These are phyloP conservation scores for Caradrina clavipalpis DNA, from an alignment of 2,888 invertebrate species.

Conservation along the genomic window DNA sequence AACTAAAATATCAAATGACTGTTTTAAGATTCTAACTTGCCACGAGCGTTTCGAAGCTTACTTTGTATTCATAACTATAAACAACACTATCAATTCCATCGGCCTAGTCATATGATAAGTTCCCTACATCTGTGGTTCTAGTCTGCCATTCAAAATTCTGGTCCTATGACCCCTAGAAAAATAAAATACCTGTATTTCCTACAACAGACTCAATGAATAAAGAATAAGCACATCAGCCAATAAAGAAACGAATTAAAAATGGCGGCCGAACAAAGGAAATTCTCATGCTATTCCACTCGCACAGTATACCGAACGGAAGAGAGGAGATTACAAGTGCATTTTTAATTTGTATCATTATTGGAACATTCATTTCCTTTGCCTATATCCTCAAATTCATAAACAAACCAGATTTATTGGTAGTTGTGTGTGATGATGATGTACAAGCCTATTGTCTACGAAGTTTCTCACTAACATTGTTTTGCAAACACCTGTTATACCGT, in stretches of 20 bases:
- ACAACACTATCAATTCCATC: background rate
- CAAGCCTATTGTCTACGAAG: constrained; percentile 35
- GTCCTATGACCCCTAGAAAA: background rate
- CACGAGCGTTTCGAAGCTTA: constrained; percentile 19
- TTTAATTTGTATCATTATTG: no score
- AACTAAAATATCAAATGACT: background rate
- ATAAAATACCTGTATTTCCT: background rate
- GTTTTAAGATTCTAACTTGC: background rate
- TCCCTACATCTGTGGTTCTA: background rate
- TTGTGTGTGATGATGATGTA: constrained; percentile 12
- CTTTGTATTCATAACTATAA: background rate
- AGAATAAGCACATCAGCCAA: background rate
- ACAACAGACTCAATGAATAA: background rate
- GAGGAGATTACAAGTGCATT: background rate
- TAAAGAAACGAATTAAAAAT: background rate
- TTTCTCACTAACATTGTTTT: constrained; percentile 62
- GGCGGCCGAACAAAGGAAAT: no score
- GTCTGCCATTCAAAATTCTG: background rate
- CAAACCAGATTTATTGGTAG: constrained; percentile 8
- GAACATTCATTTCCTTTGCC: background rate
- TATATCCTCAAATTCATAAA: constrained; percentile 16
- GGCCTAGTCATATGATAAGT: background rate
- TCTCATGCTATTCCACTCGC: background rate
- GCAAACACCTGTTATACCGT: constrained; percentile 60
- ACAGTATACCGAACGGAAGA: background rate